A percentile compares a stretch with the other conserved stretches of the same genome.
These are phyloP conservation scores for Drosophila bocki DNA, from an alignment of 1,140 invertebrate species.

Conservation along the genomic window DNA sequence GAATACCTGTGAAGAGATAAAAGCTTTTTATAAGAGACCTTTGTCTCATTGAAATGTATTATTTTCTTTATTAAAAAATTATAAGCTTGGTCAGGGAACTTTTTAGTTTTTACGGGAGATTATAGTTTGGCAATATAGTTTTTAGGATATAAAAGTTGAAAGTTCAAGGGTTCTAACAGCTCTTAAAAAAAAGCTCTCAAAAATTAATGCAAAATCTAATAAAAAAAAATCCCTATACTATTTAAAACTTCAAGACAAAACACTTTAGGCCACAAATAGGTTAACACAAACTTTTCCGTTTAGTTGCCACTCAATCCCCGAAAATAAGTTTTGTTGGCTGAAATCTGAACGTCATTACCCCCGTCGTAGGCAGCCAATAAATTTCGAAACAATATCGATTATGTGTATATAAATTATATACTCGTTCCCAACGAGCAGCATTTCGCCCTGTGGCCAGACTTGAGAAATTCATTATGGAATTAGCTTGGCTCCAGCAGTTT, in stretches of 20 bases:
- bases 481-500: slow-evolving; percentile 47
- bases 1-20: slow-evolving; percentile 29
- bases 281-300: slow-evolving; percentile 28
- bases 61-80: background rate
- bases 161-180: too few species aligned
- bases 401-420: slow-evolving; percentile 39
- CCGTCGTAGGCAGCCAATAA: slow-evolving; percentile 16
- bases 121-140: background rate
- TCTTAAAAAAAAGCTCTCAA: background rate
- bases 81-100: too few species aligned
- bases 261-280: slow-evolving; percentile 14
- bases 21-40: background rate
- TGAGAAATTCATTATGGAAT: slow-evolving; percentile 54
- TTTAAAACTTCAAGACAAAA: background rate
- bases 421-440: slow-evolving; percentile 9
- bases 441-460: slow-evolving; percentile 39
- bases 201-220: background rate
- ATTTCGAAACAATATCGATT: slow-evolving; percentile 58
- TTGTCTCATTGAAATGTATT: background rate
- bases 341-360: slow-evolving; percentile 16
- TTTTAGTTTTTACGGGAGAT: too few species aligned
- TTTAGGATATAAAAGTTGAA: too few species aligned
- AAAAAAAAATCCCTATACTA: background rate
- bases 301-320: slow-evolving; percentile 13
- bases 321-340: slow-evolving; percentile 27